Evolutionary conservation across 2,888 invertebrate species (phyloP).

Genomic region (Eupithecia inturbata): DNA sequence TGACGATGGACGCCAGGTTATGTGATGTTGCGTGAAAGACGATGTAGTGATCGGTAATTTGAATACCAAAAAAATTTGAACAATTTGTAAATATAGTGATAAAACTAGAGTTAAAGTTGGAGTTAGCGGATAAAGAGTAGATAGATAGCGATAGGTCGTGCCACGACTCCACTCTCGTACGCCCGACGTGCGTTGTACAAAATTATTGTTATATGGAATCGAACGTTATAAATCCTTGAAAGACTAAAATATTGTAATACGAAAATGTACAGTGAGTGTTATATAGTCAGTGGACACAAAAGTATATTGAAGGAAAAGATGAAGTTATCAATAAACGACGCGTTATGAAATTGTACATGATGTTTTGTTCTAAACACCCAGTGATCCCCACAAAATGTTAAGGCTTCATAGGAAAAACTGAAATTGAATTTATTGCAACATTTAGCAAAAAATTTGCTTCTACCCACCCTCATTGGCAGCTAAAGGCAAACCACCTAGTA

Average conservation of each 20-base stretch:
- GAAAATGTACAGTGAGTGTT: slow-evolving; percentile 85
- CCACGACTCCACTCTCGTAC: slow-evolving; percentile 78
- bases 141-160: slow-evolving; percentile 79
- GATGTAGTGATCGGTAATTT: slow-evolving; percentile 79
- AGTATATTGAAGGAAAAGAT: slow-evolving; percentile 81
- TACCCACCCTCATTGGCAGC: slow-evolving; percentile 3
- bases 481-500: not conserved
- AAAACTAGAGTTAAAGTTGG: slow-evolving; percentile 72
- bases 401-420: not conserved
- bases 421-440: not conserved
- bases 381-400: not conserved
- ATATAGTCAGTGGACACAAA: slow-evolving; percentile 85
- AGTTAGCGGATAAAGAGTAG: slow-evolving; percentile 75
- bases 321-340: slow-evolving; percentile 83
- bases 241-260: slow-evolving; percentile 84
- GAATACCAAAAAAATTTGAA: slow-evolving; percentile 84
- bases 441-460: not conserved
- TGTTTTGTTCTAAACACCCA: slow-evolving; percentile 76
- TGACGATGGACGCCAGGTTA: slow-evolving; percentile 71
- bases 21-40: slow-evolving; percentile 68
- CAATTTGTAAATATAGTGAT: slow-evolving; percentile 83
- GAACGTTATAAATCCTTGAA: slow-evolving; percentile 80
- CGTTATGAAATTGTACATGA: slow-evolving; percentile 77
- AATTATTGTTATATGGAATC: slow-evolving; percentile 82
- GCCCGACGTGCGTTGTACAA: slow-evolving; percentile 82